Evolutionary conservation across 2,113 vertebrate species (phyloP), one percentile per base, ranked within the genome.

Genomic region (Vulpes lagopus): DNA sequence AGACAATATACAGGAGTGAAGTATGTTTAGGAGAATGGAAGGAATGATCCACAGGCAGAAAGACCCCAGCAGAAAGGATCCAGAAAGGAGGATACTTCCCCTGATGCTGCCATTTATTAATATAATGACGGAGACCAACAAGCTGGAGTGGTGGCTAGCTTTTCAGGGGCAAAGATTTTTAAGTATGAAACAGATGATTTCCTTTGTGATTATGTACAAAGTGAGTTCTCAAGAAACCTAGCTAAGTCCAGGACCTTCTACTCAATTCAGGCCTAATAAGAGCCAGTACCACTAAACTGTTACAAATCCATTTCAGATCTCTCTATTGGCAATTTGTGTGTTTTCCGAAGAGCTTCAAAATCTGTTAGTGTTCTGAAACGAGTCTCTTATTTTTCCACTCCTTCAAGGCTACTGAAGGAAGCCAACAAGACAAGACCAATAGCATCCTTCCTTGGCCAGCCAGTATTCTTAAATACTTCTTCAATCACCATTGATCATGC

Each of bases 301-400:
- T 49, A 94, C 43, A 86, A 81, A 94, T 59, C 55, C 35, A 81
- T 27, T 53, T 86, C 38, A n/a, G 64, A 86, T 51, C 10, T 64
- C 85, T 53, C 71, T 53, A 81, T 16, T 5, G 0, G 74, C 25
- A 71, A 76, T 30, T 80, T 69, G 30, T 14, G 30, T 60, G 65
- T 59, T 92, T 94, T 30, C 80, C 80, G 71, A 89, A 96, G 51
- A 86, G 5, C 43, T 94, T 90, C 62, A 96, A 35, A 81, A 78
- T 60, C 43, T 67, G 11, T 22, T 60, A 85, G 55, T 30, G 51
- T 49, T 80, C 59, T 64, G 23, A 89, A 91, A 59, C 53, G 20
- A 60, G 43, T 78, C n/a, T 71, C 60, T 92, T 69, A 64, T n/a
- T 89, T 38, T 32, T 32, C 60, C 9, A 15, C 53, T 76, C 74